Conservation (phyloP, 2,113 vertebrate species). For the Arizona elegans region DNA sequence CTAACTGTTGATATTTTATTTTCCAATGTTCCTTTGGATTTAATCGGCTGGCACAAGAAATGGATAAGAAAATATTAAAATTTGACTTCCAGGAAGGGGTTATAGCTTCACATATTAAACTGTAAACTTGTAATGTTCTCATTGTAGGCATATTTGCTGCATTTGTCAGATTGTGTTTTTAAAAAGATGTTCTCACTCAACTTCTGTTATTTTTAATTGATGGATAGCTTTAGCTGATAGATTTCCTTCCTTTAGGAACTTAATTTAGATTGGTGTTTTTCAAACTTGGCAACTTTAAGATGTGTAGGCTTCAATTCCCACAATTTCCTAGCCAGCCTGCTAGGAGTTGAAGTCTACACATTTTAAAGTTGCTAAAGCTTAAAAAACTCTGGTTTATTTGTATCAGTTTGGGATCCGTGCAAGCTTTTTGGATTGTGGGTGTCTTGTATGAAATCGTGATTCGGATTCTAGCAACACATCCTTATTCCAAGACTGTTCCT, state of each 20-base stretch:
- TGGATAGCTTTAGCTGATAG: neutral
- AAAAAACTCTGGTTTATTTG: neutral
- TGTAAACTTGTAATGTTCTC: neutral
- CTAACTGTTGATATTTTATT: neutral
- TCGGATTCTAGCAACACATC: neutral
- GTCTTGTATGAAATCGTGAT: neutral
- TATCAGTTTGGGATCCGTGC: neutral
- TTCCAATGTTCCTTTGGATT: neutral
- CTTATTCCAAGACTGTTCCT: neutral
- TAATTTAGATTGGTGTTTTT: neutral
- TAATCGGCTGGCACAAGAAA: neutral
- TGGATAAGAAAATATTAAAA: neutral
- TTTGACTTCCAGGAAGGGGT: neutral
- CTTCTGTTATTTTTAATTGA: neutral
- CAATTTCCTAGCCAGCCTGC: neutral
- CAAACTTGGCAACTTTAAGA: neutral
- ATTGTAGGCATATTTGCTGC: neutral
- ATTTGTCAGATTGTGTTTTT: neutral
- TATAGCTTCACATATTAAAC: neutral
- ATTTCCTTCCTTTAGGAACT: neutral
- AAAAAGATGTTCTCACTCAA: neutral
- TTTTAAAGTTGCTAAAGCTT: neutral
- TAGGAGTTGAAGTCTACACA: neutral
- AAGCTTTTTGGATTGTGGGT: neutral
- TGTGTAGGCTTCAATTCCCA: neutral